Conservation (phyloP, 2,797 vertebrate genomes). For the Coreius guichenoti region DNA sequence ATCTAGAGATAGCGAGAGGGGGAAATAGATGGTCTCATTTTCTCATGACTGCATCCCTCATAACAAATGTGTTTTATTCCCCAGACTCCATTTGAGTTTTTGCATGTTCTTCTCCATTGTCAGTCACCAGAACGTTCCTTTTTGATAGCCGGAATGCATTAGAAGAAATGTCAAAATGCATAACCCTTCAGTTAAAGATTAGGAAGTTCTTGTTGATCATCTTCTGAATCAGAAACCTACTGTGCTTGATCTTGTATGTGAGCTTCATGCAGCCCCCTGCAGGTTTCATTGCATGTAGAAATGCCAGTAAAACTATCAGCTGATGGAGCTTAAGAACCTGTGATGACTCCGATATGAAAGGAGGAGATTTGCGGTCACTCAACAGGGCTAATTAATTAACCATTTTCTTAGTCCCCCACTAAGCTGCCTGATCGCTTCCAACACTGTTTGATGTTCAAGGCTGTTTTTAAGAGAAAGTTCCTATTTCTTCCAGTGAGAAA, state of each 20-base stretch:
- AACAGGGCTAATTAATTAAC: conserved; percentile 13
- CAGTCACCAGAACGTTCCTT: conserved; percentile 17
- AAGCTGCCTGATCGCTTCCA: conserved; percentile 39
- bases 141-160: conserved; percentile 1
- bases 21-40: conserved; percentile 45
- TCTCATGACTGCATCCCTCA: conserved; percentile 35
- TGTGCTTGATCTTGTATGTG: conserved; percentile 44
- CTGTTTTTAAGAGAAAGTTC: neutral
- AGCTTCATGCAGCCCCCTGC: conserved; percentile 18
- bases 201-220: conserved; percentile 8
- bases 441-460: conserved; percentile 18
- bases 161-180: conserved; percentile 39
- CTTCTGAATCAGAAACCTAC: neutral
- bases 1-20: conserved; percentile 39
- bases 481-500: neutral
- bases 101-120: conserved; percentile 47
- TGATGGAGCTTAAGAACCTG: conserved; percentile 28
- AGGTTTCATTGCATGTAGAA: conserved; percentile 41
- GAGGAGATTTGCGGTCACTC: conserved; percentile 17
- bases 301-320: conserved; percentile 16
- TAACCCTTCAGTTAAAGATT: neutral
- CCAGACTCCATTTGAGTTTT: conserved; percentile 18
- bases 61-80: conserved; percentile 13
- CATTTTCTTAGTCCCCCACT: conserved; percentile 26
- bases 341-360: conserved; percentile 16